A percentile compares a stretch with the other conserved stretches of the same genome.
Conservation (phyloP, 2,888 invertebrate genomes). For the Acrobasis suavella region DNA sequence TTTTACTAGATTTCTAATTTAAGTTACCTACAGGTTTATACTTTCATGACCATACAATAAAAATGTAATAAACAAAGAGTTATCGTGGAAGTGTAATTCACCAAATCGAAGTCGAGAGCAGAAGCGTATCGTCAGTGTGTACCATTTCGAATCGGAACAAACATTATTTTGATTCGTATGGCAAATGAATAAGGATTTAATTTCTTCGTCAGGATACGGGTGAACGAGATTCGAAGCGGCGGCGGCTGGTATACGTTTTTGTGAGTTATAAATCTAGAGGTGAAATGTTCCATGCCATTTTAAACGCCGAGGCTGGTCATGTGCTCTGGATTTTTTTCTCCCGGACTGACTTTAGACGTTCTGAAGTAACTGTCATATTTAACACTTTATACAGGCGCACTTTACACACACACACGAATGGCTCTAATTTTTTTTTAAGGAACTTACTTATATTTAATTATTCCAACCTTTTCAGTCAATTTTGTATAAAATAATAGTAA, state of each 20-base stretch:
- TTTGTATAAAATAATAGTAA: too few species aligned
- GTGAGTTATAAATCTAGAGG: constrained; percentile 32
- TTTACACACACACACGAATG: too few species aligned
- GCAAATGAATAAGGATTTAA: not conserved
- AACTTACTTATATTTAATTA: too few species aligned
- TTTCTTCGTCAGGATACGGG: constrained; percentile 3
- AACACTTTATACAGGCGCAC: not conserved
- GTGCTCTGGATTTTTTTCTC: constrained; percentile 45
- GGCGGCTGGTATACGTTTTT: constrained; percentile 42
- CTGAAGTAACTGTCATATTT: constrained; percentile 1
- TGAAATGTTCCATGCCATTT: constrained; percentile 66
- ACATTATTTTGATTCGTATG: not conserved
- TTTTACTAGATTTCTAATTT: too few species aligned
- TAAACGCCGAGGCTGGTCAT: constrained; percentile 58
- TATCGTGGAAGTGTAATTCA: constrained; percentile 17
- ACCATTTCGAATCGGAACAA: constrained; percentile 11
- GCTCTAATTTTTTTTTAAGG: too few species aligned
- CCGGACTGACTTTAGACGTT: not conserved
- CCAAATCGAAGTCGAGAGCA: constrained; percentile 16
- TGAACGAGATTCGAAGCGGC: constrained; percentile 30
- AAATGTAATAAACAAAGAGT: constrained; percentile 4
- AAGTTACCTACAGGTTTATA: too few species aligned
- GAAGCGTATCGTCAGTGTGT: constrained; percentile 3
- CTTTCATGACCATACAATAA: too few species aligned
- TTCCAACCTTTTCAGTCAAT: too few species aligned